Evolutionary conservation across 2,888 invertebrate genomes (phyloP), one percentile per base, ranked within the genome.

Genomic region (Ophion ellenae): DNA sequence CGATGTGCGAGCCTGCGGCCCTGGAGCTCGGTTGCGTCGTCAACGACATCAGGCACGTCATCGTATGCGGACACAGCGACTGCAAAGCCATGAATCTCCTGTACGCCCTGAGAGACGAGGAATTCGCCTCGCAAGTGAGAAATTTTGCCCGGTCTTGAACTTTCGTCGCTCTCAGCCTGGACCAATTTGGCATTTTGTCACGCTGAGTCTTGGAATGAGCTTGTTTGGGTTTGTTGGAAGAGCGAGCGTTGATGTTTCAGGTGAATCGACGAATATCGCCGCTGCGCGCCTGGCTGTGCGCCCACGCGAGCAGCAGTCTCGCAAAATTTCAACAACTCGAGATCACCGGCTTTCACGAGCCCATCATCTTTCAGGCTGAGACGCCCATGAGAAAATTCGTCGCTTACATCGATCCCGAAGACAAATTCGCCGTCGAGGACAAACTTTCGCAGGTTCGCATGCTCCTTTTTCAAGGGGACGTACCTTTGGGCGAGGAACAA

Each of bases 71-170:
- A 0, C 99, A 99, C 93, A 99, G 99, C 86, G 99, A 99, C 93
- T 99, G 99, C 94, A 99, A 99, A 96, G 99, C 99, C 3, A 99
- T 99, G 97, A 98, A 99, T 95, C 95, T 98, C 81, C 95, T 99
- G 2, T 97, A 98, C 93, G 96, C 97, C 91, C 94, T 99, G 80
- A 96, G 96, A 91, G 97, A 97, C 94, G 96, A 96, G 88, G 96
- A 97, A 92, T 97, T 97, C 94, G 96, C 97, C 2, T 96, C 96
- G 0, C 95, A 95, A 93, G 96, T 96, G 91, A 95, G 93, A 70
- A 47, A 47, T 40, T 57, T 61, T 70, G 6, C 17, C 6, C 9
- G 7, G 40, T 9, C 9, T 6, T 40, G 40, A 40, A 9, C 6
- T 40, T 40, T 40, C 40, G 9, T 40, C 7, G 1, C 40, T 40